Evolutionary conservation across 2,113 vertebrate species (phyloP), one percentile per base, ranked within the genome.

Genomic region (Halichoeres trimaculatus): DNA sequence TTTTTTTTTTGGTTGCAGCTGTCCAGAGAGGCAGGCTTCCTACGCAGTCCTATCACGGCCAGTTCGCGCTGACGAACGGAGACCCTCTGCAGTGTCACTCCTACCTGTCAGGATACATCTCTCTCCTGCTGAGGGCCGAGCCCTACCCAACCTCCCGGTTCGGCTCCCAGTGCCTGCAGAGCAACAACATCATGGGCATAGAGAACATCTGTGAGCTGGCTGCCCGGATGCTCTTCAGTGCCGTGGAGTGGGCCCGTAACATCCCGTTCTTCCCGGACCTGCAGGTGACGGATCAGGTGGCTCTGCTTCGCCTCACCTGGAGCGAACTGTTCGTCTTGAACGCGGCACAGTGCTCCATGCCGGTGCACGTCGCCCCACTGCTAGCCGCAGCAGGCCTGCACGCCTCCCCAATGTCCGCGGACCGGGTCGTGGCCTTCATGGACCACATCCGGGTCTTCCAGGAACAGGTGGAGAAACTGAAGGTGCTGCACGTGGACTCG

Each of bases 171-270:
- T 98, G 97, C 92, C 96, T 98, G 95, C 96, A 97, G 92, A 95
- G 94, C 88, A 96, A 96, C 92, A 98, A 97, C 95, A 94, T 98
- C 92, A 96, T 98, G 96, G 96, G 97, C 91, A 98, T 99, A 53
- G 97, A 99, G 92, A 99, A 99, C 95, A 99, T 99, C 95, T 99
- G 97, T 79, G 97, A 99, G 95, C 95, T 99, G 91, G 97, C 97
- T 67, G 97, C 97, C 36, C 93, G 97, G 90, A 96, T 99, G 95
- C 96, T 99, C 70, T 99, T 99, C 94, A 97, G 96, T 85, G 97
- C 97, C 10, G 97, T 99, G 90, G 97, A 99, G 93, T 99, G 97
- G 97, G 97, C 97, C 85, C 94, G 96, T 76, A 98, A 98, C 95
- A 99, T 99, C 91, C 97, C 97, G 57, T 98, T 99, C 95, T 99